A percentile compares a stretch with the other conserved stretches of the same genome.
phyloP scores from a whole-genome alignment of 2,888 invertebrate species.

The Drosophila fulvimacula region DNA sequence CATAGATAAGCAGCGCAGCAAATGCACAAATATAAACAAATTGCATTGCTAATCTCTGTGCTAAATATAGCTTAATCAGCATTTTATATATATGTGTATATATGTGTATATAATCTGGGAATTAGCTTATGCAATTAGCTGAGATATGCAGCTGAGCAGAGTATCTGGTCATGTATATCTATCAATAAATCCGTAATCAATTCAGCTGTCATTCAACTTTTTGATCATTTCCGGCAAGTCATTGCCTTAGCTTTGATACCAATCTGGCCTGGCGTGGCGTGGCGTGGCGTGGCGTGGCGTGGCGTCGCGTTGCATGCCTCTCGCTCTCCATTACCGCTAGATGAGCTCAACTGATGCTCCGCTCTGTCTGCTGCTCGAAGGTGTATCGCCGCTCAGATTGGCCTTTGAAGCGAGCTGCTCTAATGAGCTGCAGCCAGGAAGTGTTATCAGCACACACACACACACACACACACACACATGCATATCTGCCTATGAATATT shows the following conservation, averaged over 20 bases:
- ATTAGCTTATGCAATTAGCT: constrained; percentile 22
- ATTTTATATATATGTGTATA: background rate
- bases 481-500: background rate
- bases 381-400: constrained; percentile 50
- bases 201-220: constrained; percentile 29
- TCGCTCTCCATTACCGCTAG: constrained; percentile 44
- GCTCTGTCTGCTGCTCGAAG: constrained; percentile 44
- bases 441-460: constrained; percentile 59
- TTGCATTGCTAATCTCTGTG: constrained; percentile 9
- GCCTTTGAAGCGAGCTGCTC: constrained; percentile 43
- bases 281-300: constrained; percentile 11
- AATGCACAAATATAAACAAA: constrained; percentile 13
- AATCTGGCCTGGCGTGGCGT: constrained; percentile 10
- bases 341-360: constrained; percentile 27
- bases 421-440: constrained; percentile 49
- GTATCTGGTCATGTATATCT: background rate
- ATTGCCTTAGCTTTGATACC: constrained; percentile 15
- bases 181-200: constrained; percentile 13
- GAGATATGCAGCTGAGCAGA: constrained; percentile 8
- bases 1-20: constrained; percentile 5
- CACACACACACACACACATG: constrained; percentile 5
- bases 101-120: constrained; percentile 2
- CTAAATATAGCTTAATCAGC: constrained; percentile 11
- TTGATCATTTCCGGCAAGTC: constrained; percentile 41
- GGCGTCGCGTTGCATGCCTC: no score